A percentile compares a stretch with the other conserved stretches of the same genome.
Evolutionary conservation across 2,888 invertebrate genomes (phyloP).

Genomic region (Diplolepis rosae): DNA sequence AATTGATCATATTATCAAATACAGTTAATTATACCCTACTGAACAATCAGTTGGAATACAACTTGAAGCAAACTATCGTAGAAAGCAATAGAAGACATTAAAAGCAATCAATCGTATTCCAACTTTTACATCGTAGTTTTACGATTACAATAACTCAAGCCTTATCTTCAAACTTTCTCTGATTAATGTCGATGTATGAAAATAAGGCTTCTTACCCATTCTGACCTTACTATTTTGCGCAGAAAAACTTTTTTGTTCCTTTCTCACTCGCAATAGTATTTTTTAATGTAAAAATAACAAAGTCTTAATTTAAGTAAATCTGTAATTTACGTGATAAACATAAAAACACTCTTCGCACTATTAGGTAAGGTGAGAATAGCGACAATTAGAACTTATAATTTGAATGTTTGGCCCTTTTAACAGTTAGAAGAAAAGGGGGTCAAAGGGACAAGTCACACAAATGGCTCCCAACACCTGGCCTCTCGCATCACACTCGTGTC

Average conservation of each 20-base stretch:
- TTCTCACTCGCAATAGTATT: conserved; percentile 9
- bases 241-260: conserved; percentile 34
- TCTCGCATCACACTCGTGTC: conserved; percentile 72
- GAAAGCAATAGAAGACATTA: conserved; percentile 39
- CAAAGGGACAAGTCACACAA: conserved; percentile 72
- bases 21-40: conserved; percentile 36
- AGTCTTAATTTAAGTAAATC: neutral
- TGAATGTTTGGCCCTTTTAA: conserved; percentile 58
- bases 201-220: conserved; percentile 62
- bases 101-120: conserved; percentile 61
- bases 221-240: conserved; percentile 64
- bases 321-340: too few relatives aligned
- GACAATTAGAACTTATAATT: conserved; percentile 62
- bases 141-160: conserved; percentile 57
- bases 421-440: conserved; percentile 68
- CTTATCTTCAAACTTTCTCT: conserved; percentile 58
- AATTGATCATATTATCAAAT: conserved; percentile 39
- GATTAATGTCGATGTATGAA: conserved; percentile 59
- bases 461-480: conserved; percentile 73
- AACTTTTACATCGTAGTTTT: conserved; percentile 68
- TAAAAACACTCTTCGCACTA: conserved; percentile 20
- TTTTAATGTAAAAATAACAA: neutral
- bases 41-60: conserved; percentile 63
- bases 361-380: conserved; percentile 66
- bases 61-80: conserved; percentile 50